Evolutionary conservation across 2,797 vertebrate species (phyloP).

Genomic region (Urophycis tenuis): DNA sequence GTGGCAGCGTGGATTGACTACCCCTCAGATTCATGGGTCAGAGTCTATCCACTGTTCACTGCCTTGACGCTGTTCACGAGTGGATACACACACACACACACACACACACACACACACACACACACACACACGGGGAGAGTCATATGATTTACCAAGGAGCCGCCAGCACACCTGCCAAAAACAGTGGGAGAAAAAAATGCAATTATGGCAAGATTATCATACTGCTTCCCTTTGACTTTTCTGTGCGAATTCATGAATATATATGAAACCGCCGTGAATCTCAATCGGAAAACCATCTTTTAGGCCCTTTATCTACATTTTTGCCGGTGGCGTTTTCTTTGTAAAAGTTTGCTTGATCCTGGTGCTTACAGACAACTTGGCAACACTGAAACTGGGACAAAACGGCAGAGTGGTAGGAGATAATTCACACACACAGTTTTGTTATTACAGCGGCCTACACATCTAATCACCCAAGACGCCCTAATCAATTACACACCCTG

Average conservation of each 20-base stretch:
- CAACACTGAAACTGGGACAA: constrained; percentile 14
- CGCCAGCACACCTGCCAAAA: constrained; percentile 51
- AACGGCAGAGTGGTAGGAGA: constrained; percentile 30
- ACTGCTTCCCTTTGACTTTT: constrained; percentile 71
- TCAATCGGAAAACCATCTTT: constrained; percentile 55
- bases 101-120: constrained; percentile 1
- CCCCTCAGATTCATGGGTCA: constrained; percentile 47
- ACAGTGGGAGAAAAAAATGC: constrained; percentile 63
- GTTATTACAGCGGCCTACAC: background rate
- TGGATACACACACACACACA: constrained; percentile 20
- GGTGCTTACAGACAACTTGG: constrained; percentile 43
- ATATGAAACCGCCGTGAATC: constrained; percentile 69
- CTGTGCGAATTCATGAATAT: constrained; percentile 71
- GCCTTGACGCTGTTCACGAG: constrained; percentile 16
- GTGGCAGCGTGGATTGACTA: constrained; percentile 51
- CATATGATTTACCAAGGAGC: constrained; percentile 39
- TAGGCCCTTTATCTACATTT: constrained; percentile 37
- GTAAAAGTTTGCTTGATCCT: constrained; percentile 35
- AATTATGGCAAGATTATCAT: constrained; percentile 70
- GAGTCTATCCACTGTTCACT: constrained; percentile 46
- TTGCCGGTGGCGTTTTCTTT: constrained; percentile 57
- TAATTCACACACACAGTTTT: background rate
- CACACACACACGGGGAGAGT: background rate
- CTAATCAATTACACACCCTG: constrained; percentile 1
- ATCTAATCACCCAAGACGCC: background rate